Percentiles rank a stretch among this genome's conserved stretches.
phyloP scores from a whole-genome alignment of 2,113 vertebrate genomes.

The Podarcis raffonei region DNA sequence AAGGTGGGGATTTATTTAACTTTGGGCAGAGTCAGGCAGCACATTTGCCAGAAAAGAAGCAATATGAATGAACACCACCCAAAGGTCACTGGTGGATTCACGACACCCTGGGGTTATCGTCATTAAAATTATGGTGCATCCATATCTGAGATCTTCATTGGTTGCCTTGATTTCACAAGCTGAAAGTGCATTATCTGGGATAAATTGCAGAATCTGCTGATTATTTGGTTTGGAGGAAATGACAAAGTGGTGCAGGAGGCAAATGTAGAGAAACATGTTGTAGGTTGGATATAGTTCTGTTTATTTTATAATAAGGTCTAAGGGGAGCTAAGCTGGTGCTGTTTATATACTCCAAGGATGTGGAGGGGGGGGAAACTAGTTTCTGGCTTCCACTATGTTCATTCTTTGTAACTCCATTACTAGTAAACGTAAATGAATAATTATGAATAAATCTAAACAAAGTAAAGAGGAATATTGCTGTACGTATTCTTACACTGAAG shows the following conservation, averaged over 20 bases:
- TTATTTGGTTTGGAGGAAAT: conserved; percentile 4
- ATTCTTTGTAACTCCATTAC: background rate
- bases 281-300: background rate
- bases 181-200: background rate
- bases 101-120: background rate
- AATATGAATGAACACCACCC: background rate
- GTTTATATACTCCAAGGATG: background rate
- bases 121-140: background rate
- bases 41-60: background rate
- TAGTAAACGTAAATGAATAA: background rate
- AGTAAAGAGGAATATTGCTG: background rate
- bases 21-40: background rate
- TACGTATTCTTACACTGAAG: background rate
- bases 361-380: no score
- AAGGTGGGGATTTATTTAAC: conserved; percentile 1
- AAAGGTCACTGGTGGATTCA: background rate
- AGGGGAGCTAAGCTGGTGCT: background rate
- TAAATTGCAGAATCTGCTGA: background rate
- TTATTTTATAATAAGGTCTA: conserved; percentile 5
- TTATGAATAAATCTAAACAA: background rate
- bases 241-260: conserved; percentile 1
- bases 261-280: conserved; percentile 9
- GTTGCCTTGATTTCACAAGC: background rate
- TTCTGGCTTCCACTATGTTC: background rate
- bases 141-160: conserved; percentile 1